phyloP scores from a whole-genome alignment of 2,888 invertebrate genomes.

The Agrilus mali region DNA sequence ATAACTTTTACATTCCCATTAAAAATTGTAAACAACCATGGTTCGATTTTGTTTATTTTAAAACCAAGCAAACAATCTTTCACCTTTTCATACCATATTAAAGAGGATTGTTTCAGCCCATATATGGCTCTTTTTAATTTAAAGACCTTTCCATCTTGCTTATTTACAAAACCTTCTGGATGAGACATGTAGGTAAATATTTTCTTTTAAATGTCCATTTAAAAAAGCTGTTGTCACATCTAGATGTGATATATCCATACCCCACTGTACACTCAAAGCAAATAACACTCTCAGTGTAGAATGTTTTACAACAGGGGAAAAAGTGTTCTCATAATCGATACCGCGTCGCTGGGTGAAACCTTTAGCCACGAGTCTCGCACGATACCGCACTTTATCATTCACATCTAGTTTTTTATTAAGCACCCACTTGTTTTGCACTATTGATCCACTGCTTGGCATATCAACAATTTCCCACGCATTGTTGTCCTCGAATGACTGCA shows the following conservation, averaged over 20 bases:
- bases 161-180: conserved; percentile 1
- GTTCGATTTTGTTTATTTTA: no score
- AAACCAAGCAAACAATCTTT: no score
- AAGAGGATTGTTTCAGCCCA: no score
- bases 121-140: no score
- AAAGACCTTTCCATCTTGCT: neutral
- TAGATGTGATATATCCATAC: conserved; percentile 10
- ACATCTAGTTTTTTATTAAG: conserved; percentile 17
- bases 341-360: conserved; percentile 16
- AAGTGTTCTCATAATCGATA: conserved; percentile 17
- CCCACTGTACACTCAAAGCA: conserved; percentile 9
- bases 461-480: conserved; percentile 18
- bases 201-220: conserved; percentile 12
- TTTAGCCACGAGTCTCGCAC: conserved; percentile 17
- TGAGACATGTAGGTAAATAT: conserved; percentile 9
- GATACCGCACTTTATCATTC: conserved; percentile 13
- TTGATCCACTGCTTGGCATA: conserved; percentile 10
- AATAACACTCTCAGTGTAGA: conserved; percentile 13
- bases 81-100: no score
- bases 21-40: no score
- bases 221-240: conserved; percentile 15
- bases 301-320: conserved; percentile 12
- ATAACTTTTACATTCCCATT: no score
- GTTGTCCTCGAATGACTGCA: conserved; percentile 19
- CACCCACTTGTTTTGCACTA: conserved; percentile 23